These are phyloP conservation scores for Hormiphora californensis DNA, from an alignment of 37 sponge, comb jelly and placozoan genomes.

Conservation along the genomic window DNA sequence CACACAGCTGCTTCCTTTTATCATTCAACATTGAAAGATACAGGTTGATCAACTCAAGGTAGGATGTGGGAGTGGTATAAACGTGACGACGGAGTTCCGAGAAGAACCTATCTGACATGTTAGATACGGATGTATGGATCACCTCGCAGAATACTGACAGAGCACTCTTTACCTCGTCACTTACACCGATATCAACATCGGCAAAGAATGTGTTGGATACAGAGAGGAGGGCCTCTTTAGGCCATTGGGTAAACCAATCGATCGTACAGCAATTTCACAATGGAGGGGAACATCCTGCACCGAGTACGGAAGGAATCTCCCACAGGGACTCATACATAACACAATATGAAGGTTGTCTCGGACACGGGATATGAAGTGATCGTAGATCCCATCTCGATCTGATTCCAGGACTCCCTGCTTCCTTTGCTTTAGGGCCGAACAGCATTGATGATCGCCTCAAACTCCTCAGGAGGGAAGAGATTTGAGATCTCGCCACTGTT, in stretches of 20 bases:
- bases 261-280: constrained; percentile 99
- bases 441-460: constrained; percentile 77
- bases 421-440: constrained; percentile 81
- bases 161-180: constrained; percentile 73
- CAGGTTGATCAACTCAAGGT: constrained; percentile 95
- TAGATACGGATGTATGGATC: constrained; percentile 87
- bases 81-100: constrained; percentile 82
- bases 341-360: constrained; percentile 92
- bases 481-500: constrained; percentile 99
- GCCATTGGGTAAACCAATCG: constrained; percentile 99
- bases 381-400: constrained; percentile 86
- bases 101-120: constrained; percentile 87
- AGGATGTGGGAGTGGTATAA: constrained; percentile 98
- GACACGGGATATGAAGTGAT: constrained; percentile 83
- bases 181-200: constrained; percentile 74
- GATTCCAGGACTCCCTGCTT: constrained; percentile 41
- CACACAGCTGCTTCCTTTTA: constrained; percentile 80
- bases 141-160: constrained; percentile 74
- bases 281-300: constrained; percentile 96
- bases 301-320: constrained; percentile 92
- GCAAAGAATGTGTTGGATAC: constrained; percentile 93
- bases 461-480: constrained; percentile 88
- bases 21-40: constrained; percentile 90
- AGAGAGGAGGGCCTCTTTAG: constrained; percentile 92
- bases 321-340: constrained; percentile 99